These are phyloP conservation scores for Pheosia gnoma DNA, from an alignment of 2,888 invertebrate species.

Conservation along the genomic window DNA sequence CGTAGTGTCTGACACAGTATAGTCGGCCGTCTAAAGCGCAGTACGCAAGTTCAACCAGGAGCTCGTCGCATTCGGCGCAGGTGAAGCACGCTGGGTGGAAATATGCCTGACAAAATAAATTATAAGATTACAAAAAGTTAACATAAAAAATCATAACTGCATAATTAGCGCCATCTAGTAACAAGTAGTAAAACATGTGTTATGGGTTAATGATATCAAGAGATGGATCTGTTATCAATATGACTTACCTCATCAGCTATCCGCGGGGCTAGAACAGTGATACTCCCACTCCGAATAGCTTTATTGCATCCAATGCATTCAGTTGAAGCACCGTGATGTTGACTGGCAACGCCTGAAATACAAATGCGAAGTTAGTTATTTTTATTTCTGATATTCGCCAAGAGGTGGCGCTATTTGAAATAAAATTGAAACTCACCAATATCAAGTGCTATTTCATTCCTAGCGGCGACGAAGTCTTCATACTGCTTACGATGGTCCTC, in stretches of 20 bases:
- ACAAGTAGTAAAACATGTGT: conserved; percentile 7
- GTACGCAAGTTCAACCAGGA: conserved; percentile 98
- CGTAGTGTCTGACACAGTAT: conserved; percentile 98
- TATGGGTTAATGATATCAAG: background rate
- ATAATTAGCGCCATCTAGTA: conserved; percentile 38
- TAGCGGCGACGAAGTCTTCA: conserved; percentile 96
- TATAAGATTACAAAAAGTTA: background rate
- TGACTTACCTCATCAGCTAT: conserved; percentile 86
- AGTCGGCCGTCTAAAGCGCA: conserved; percentile 95
- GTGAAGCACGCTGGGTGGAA: conserved; percentile 98
- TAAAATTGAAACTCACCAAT: conserved; percentile 86
- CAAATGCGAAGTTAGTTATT: conserved; percentile 20
- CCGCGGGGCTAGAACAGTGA: conserved; percentile 93
- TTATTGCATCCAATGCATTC: conserved; percentile 94
- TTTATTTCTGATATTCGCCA: conserved; percentile 34
- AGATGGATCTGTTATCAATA: conserved; percentile 36
- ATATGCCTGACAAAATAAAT: conserved; percentile 69
- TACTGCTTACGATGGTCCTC: conserved; percentile 91
- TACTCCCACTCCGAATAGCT: conserved; percentile 90
- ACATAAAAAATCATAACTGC: background rate
- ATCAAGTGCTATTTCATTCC: conserved; percentile 98
- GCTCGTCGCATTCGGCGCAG: conserved; percentile 94
- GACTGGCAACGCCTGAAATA: conserved; percentile 84
- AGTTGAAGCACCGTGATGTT: conserved; percentile 82
- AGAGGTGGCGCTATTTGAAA: conserved; percentile 49